phyloP scores from a whole-genome alignment of 2,888 invertebrate species.

The Brachypterus glaber region DNA sequence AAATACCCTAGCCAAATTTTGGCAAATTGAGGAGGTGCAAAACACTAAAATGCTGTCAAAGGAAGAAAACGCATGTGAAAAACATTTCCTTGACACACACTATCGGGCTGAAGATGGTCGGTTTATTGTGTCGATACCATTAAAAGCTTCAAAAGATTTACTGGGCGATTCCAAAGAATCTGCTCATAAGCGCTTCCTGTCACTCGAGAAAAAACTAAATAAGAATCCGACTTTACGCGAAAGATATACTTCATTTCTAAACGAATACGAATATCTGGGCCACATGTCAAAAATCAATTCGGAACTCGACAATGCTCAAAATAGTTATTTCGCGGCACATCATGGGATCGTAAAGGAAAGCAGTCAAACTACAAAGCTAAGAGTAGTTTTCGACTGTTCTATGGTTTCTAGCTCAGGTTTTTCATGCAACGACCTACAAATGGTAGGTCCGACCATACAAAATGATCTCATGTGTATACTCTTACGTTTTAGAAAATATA shows the following conservation, averaged over 20 bases:
- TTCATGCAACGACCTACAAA: conserved; percentile 14
- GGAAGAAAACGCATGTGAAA: too few species aligned
- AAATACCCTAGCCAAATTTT: too few species aligned
- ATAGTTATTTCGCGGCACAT: conserved; percentile 11
- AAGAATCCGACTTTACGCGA: conserved; percentile 1
- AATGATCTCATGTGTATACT: conserved; percentile 11
- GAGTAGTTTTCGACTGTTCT: conserved; percentile 16
- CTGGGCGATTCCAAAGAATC: conserved; percentile 3
- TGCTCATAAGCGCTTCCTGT: conserved; percentile 4
- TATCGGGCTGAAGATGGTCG: too few species aligned
- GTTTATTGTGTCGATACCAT: conserved; percentile 4
- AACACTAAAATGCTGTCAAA: too few species aligned
- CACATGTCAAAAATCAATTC: conserved; percentile 4
- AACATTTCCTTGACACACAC: too few species aligned
- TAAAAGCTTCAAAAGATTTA: neutral
- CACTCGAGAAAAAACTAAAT: conserved; percentile 5
- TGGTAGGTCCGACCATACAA: conserved; percentile 13
- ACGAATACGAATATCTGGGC: conserved; percentile 6
- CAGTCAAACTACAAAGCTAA: conserved; percentile 10
- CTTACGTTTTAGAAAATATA: conserved; percentile 10
- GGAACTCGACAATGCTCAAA: neutral
- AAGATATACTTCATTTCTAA: conserved; percentile 7
- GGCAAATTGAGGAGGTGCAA: too few species aligned
- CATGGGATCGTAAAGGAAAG: conserved; percentile 11
- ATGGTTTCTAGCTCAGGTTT: conserved; percentile 10